These are phyloP conservation scores for Amblyornis subalaris DNA, from an alignment of 2,113 vertebrate species.

Conservation along the genomic window DNA sequence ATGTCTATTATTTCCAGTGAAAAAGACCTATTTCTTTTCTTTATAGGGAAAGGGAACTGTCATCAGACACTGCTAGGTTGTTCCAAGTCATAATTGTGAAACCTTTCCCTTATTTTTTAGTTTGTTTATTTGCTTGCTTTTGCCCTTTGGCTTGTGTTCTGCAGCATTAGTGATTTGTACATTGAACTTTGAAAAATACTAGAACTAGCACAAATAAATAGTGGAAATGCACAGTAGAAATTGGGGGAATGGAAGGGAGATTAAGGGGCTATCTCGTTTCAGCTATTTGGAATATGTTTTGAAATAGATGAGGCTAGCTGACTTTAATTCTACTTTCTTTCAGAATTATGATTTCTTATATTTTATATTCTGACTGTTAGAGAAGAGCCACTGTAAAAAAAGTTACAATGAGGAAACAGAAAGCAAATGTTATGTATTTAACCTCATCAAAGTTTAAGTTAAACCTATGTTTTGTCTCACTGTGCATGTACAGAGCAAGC, in stretches of 20 bases:
- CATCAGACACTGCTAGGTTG: accelerated
- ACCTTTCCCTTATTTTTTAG: not conserved
- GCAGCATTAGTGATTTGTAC: not conserved
- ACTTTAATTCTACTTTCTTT: not conserved
- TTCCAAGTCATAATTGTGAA: not conserved
- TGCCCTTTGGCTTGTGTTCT: not conserved
- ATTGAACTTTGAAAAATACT: not conserved
- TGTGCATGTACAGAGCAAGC: accelerated
- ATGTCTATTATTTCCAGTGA: not conserved
- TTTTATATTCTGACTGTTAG: not conserved
- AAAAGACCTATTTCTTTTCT: not conserved
- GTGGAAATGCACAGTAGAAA: not conserved
- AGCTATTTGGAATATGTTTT: not conserved
- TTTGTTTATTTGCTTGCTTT: not conserved
- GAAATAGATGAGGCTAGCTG: not conserved
- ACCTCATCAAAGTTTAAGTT: not conserved
- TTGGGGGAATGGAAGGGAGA: not conserved
- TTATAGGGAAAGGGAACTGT: not conserved
- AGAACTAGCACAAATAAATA: not conserved
- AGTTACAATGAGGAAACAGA: not conserved
- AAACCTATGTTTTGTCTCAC: not conserved
- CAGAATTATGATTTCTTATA: not conserved
- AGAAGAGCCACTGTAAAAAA: not conserved
- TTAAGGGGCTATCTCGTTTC: not conserved
- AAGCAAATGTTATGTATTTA: not conserved